Evolutionary conservation across 2,888 invertebrate species (phyloP), one percentile per base, ranked within the genome.

Genomic region (Tachina fera): DNA sequence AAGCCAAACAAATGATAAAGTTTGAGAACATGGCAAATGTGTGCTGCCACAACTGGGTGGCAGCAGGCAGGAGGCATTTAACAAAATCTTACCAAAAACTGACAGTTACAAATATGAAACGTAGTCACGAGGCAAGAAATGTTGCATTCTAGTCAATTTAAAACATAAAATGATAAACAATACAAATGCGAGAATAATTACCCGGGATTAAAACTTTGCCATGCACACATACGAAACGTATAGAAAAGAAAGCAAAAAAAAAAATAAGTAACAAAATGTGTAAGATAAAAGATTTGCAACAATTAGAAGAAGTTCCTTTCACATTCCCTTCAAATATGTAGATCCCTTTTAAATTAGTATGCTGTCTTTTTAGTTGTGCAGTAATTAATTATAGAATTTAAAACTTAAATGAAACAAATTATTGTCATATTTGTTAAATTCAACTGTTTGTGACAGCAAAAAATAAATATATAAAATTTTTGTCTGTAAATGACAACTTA

Each of bases 121-220:
- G 78, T 72, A 77, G 63, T 47, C 58, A 67, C 45, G 53, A 31
- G 31, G 5, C 43, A n/a, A 14, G 9, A 51, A 78, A 75, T 74
- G 31, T 39, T 83, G 76, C 76, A 80, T 80, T 65, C 63, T 31
- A 75, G 45, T 63, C 47, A 53, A n/a, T 68, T 72, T 49, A 43
- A 65, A 70, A 10, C 43, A 72, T 14, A 75, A 70, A 82, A 79
- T 82, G 78, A 90, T 90, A 90, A 91, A 91, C 90, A 90, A 89
- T 89, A 91, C 90, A 91, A 91, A 92, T 91, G 92, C 91, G 91
- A 91, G 90, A 91, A 91, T 91, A 91, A 91, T 91, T 91, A 90
- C 88, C 88, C 87, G 86, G 90, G 91, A 91, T 92, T 91, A 92
- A 90, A 91, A 92, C 89, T 92, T 91, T 90, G 88, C 87, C 47